These are phyloP conservation scores for Pyralis farinalis DNA, from an alignment of 2,888 invertebrate species.

Conservation along the genomic window DNA sequence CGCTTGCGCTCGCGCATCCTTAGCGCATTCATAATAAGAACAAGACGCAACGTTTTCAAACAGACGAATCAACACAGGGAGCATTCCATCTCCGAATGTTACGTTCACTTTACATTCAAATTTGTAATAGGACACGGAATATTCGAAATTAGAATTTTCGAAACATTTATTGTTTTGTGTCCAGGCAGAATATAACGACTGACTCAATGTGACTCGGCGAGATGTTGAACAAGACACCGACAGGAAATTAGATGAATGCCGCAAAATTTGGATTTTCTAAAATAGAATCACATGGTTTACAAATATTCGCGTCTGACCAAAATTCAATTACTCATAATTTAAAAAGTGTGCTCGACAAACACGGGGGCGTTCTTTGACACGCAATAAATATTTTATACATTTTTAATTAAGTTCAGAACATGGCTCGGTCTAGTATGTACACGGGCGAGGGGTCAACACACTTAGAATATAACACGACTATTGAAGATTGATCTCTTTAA, in stretches of 20 bases:
- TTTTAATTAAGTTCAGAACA: conserved; percentile 75
- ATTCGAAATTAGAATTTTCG: conserved; percentile 53
- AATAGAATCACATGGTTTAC: conserved; percentile 16
- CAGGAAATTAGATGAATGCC: conserved; percentile 62
- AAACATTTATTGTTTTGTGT: conserved; percentile 27
- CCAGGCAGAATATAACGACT: no score
- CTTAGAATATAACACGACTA: conserved; percentile 53
- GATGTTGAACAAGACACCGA: conserved; percentile 38
- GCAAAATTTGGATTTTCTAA: conserved; percentile 27
- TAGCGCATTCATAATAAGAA: conserved; percentile 75
- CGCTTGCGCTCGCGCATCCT: conserved; percentile 76
- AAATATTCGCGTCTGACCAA: conserved; percentile 18
- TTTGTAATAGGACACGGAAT: conserved; percentile 31
- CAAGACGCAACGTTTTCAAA: conserved; percentile 69
- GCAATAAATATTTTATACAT: conserved; percentile 67
- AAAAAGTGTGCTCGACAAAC: conserved; percentile 49
- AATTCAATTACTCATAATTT: conserved; percentile 43
- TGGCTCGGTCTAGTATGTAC: conserved; percentile 53
- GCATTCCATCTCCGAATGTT: conserved; percentile 55
- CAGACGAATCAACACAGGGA: conserved; percentile 65
- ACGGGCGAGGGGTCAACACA: conserved; percentile 64
- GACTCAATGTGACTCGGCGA: conserved; percentile 36
- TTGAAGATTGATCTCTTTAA: conserved; percentile 37
- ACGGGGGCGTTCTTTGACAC: conserved; percentile 57
- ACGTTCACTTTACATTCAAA: conserved; percentile 67